Conservation (phyloP, 2,113 vertebrate genomes). For the Stictonetta naevosa region DNA sequence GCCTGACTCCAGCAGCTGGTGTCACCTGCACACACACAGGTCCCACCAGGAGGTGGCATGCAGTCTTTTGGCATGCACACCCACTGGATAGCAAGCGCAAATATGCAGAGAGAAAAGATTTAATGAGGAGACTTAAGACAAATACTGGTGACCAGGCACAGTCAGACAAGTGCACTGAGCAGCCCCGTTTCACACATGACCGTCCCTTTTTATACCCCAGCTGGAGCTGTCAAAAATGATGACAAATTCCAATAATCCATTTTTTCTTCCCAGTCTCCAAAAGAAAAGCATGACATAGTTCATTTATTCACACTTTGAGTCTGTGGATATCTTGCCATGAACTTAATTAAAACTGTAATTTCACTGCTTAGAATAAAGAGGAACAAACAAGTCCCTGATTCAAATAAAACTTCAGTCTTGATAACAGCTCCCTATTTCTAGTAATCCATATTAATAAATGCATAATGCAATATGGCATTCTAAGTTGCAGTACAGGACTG, state of each 20-base stretch:
- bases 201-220: not conserved
- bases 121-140: not conserved
- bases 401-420: not conserved
- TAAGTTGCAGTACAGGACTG: not conserved
- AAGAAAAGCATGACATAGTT: not conserved
- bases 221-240: not conserved
- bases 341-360: not conserved
- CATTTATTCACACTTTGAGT: no score
- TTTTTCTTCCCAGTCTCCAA: not conserved
- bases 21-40: not conserved
- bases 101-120: not conserved
- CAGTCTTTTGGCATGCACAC: not conserved
- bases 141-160: not conserved
- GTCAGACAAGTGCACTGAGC: not conserved
- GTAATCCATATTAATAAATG: not conserved
- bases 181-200: not conserved
- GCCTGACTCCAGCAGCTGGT: no score
- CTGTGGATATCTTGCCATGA: not conserved
- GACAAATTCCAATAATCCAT: not conserved
- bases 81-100: not conserved
- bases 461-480: rapidly evolving
- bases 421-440: not conserved
- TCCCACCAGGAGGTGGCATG: not conserved
- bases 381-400: not conserved
- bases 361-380: not conserved